Percentiles rank a stretch among this genome's conserved stretches.
phyloP scores from a whole-genome alignment of 2,797 vertebrate species.

The Dermochelys coriacea region DNA sequence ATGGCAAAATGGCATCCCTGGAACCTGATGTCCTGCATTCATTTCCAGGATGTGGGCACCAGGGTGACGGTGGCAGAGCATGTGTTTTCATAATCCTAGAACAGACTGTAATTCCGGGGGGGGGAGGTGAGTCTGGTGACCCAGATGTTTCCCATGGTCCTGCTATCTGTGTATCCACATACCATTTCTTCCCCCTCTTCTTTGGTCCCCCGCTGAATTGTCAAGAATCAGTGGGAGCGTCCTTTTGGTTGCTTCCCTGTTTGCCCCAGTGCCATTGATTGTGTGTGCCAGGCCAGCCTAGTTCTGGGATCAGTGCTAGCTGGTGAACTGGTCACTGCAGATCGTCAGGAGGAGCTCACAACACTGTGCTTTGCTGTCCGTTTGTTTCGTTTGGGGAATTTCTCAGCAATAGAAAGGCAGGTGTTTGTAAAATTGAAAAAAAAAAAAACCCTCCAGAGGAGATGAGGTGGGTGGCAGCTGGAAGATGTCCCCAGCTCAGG shows the following conservation, averaged over 20 bases:
- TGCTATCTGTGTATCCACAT: not conserved
- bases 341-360: conserved; percentile 54
- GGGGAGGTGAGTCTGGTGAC: not conserved
- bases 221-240: not conserved
- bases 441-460: not conserved
- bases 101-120: not conserved
- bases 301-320: conserved; percentile 33
- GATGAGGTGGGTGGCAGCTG: too few species aligned
- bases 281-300: not conserved
- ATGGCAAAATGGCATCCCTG: not conserved
- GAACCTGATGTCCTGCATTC: not conserved
- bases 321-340: conserved; percentile 34
- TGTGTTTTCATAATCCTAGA: not conserved
- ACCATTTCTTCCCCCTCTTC: conserved; percentile 35
- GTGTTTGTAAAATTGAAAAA: not conserved
- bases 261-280: not conserved
- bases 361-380: not conserved
- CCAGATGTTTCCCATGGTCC: not conserved
- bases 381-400: not conserved
- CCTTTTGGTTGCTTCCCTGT: conserved; percentile 54
- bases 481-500: not conserved
- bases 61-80: not conserved
- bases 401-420: not conserved
- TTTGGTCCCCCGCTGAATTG: not conserved
- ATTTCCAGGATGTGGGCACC: not conserved